Percentiles rank a stretch among this genome's conserved stretches.
These are phyloP conservation scores for Therioaphis trifolii DNA, from an alignment of 2,888 invertebrate genomes.

Conservation along the genomic window DNA sequence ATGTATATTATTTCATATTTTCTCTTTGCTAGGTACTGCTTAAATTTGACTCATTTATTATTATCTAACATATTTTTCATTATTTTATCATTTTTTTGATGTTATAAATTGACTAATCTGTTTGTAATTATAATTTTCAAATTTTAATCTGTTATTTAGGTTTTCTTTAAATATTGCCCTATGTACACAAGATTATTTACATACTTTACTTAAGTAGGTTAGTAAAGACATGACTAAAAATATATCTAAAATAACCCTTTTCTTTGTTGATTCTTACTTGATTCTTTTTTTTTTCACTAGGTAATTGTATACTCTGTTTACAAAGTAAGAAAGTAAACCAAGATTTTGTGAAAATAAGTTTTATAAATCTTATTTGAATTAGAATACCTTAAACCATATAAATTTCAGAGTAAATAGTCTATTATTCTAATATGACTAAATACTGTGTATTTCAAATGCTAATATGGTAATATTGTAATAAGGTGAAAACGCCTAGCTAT, in stretches of 20 bases:
- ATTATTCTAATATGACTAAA: too few species aligned
- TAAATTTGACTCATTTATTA: too few species aligned
- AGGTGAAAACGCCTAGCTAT: not conserved
- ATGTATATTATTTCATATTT: slow-evolving; percentile 7
- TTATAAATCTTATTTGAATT: too few species aligned
- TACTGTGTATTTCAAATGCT: not conserved
- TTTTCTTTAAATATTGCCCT: not conserved
- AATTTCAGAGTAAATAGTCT: too few species aligned
- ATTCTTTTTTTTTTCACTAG: not conserved
- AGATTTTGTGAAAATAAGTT: not conserved
- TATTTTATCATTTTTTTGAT: not conserved
- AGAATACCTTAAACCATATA: too few species aligned
- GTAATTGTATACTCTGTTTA: not conserved
- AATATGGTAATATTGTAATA: not conserved
- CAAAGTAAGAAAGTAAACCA: not conserved
- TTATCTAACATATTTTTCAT: not conserved
- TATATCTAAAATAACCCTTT: not conserved
- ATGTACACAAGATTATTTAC: not conserved
- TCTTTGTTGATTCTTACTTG: not conserved
- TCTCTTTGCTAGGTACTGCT: not conserved
- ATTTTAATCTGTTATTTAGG: not conserved
- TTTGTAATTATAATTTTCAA: not conserved
- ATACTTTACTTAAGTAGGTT: not conserved
- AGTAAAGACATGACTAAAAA: not conserved
- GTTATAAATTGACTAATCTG: not conserved